Conservation (phyloP, 2,888 invertebrate genomes). For the Choristoneura rosaceana region DNA sequence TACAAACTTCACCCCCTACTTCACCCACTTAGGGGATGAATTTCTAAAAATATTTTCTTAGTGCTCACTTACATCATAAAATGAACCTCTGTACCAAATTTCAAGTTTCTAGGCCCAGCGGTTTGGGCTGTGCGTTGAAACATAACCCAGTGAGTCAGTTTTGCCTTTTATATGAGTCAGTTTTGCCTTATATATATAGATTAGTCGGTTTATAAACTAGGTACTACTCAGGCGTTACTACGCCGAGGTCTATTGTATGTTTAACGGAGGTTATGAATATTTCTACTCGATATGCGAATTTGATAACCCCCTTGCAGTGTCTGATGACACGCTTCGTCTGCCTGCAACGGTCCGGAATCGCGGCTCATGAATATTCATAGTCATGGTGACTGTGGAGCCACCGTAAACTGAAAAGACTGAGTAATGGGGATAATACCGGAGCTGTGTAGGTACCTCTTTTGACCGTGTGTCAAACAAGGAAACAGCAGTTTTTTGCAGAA, state of each 20-base stretch:
- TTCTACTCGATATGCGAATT: not conserved
- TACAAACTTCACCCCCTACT: too few species aligned
- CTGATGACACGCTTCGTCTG: constrained; percentile 15
- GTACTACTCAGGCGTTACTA: too few species aligned
- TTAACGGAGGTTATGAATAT: not conserved
- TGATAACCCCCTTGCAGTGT: constrained; percentile 2
- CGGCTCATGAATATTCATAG: constrained; percentile 37
- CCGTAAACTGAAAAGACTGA: constrained; percentile 20
- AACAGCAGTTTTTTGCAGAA: not conserved
- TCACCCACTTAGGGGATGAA: too few species aligned
- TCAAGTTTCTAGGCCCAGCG: too few species aligned
- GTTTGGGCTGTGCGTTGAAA: too few species aligned
- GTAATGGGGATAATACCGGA: constrained; percentile 8
- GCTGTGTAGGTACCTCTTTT: not conserved
- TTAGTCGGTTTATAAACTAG: not conserved
- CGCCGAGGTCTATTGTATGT: not conserved
- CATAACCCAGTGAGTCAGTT: too few species aligned
- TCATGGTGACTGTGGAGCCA: constrained; percentile 1
- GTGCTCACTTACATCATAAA: too few species aligned
- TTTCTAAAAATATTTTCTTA: too few species aligned
- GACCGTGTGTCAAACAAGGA: not conserved
- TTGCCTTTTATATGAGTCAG: too few species aligned
- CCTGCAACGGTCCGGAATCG: constrained; percentile 19
- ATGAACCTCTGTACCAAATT: too few species aligned
- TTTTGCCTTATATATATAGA: too few species aligned